Conservation (phyloP, 2,888 invertebrate species). For the Ophion obscuratus region DNA sequence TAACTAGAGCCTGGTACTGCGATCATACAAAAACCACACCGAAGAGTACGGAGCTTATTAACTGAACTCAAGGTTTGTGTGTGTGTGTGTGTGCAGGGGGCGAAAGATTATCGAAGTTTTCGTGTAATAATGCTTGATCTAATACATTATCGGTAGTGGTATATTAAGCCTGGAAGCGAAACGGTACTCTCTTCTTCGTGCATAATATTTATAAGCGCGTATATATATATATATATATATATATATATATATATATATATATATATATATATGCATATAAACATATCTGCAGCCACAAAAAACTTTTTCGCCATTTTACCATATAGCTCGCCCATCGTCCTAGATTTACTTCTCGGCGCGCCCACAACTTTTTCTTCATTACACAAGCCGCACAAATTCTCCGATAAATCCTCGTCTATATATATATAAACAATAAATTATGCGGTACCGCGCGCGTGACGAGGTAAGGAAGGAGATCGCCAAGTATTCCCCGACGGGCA, state of each 20-base stretch:
- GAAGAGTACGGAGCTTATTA: too few relatives aligned
- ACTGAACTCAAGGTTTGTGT: too few relatives aligned
- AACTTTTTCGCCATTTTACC: constrained; percentile 32
- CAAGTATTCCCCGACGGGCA: constrained; percentile 16
- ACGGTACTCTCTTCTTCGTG: background rate
- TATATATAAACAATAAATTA: constrained; percentile 45
- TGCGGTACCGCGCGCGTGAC: background rate
- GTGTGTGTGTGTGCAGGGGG: background rate
- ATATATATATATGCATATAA: background rate
- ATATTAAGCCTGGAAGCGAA: constrained; percentile 29
- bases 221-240: background rate
- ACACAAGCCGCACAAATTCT: constrained; percentile 40
- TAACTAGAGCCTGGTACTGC: too few relatives aligned
- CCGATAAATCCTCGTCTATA: constrained; percentile 46
- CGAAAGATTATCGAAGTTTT: constrained; percentile 42
- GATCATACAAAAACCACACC: too few relatives aligned
- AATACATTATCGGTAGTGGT: constrained; percentile 38
- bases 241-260: background rate
- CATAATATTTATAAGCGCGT: too few relatives aligned
- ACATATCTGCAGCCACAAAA: constrained; percentile 23
- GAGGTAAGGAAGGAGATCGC: constrained; percentile 32
- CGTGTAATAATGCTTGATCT: constrained; percentile 30
- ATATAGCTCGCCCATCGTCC: constrained; percentile 37
- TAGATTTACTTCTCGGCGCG: constrained; percentile 48
- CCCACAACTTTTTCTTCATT: constrained; percentile 62